Percentiles rank a stretch among this genome's conserved stretches.
phyloP scores from a whole-genome alignment of 2,113 vertebrate species.

The Thalassoma bifasciatum region DNA sequence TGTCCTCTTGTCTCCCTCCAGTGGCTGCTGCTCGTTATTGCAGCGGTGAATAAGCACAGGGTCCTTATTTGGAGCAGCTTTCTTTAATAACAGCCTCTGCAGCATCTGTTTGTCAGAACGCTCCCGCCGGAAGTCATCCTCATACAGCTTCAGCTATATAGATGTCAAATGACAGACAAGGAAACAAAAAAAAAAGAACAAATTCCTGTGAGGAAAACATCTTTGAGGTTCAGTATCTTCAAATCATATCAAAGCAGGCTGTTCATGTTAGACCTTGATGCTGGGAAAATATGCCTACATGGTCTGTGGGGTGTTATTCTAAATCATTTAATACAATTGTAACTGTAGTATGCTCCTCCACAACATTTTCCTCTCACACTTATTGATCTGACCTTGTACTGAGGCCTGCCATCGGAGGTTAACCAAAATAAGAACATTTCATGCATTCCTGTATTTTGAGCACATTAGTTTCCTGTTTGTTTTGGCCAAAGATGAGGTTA shows the following conservation, averaged over 20 bases:
- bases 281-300: neutral
- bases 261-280: constrained; percentile 3
- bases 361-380: neutral
- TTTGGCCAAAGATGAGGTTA: too few species aligned
- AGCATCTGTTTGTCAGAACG: constrained; percentile 85
- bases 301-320: neutral
- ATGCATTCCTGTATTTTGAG: too few species aligned
- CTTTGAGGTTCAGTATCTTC: neutral
- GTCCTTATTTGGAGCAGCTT: constrained; percentile 60
- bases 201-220: neutral
- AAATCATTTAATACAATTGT: neutral
- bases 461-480: neutral
- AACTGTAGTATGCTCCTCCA: neutral
- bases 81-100: constrained; percentile 83
- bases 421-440: too few species aligned
- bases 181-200: too few species aligned
- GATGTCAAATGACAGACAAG: constrained; percentile 3
- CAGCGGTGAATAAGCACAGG: constrained; percentile 82
- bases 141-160: constrained; percentile 84
- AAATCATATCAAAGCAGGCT: neutral
- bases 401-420: too few species aligned
- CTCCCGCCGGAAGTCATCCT: constrained; percentile 85
- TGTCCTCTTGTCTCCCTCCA: constrained; percentile 61
- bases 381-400: neutral
- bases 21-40: constrained; percentile 76